Conservation (phyloP, 2,113 vertebrate species). For the Craseonycteris thonglongyai region DNA sequence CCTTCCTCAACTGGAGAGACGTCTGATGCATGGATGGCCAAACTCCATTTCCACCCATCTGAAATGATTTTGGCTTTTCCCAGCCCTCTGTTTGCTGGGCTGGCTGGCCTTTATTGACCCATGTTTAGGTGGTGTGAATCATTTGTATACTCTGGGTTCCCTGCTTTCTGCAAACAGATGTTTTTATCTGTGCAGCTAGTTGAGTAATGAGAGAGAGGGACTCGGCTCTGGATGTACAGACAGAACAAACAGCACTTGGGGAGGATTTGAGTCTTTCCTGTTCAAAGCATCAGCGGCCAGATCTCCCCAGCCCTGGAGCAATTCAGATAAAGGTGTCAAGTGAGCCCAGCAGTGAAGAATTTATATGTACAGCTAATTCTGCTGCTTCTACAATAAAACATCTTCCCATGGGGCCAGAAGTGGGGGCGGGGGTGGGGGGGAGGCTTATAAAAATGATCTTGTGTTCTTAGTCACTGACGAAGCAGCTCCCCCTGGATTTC, state of each 20-base stretch:
- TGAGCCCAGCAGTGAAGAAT: constrained; percentile 45
- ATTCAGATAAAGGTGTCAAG: constrained; percentile 48
- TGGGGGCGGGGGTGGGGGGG: neutral
- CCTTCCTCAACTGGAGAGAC: constrained; percentile 25
- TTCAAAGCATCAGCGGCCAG: constrained; percentile 8
- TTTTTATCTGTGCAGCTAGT: constrained; percentile 73
- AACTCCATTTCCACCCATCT: constrained; percentile 8
- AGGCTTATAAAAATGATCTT: constrained; percentile 21
- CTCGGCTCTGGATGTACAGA: neutral
- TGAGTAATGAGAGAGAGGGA: constrained; percentile 59
- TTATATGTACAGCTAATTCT: constrained; percentile 42
- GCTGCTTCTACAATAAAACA: constrained; percentile 29
- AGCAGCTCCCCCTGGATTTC: neutral
- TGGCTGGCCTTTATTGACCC: constrained; percentile 58
- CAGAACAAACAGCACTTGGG: neutral
- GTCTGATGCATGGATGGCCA: constrained; percentile 42
- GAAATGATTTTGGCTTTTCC: constrained; percentile 64
- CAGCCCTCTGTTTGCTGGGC: neutral
- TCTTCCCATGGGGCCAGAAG: constrained; percentile 17
- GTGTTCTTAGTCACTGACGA: neutral
- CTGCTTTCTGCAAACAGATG: constrained; percentile 71
- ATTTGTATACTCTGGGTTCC: constrained; percentile 75
- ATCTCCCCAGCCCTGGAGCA: constrained; percentile 17
- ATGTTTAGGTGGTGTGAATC: constrained; percentile 73
- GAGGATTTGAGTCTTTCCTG: neutral